Percentiles rank a stretch among this genome's conserved stretches.
Conservation (phyloP, 2,113 vertebrate genomes). For the Cryptomyrus ogoouensis region DNA sequence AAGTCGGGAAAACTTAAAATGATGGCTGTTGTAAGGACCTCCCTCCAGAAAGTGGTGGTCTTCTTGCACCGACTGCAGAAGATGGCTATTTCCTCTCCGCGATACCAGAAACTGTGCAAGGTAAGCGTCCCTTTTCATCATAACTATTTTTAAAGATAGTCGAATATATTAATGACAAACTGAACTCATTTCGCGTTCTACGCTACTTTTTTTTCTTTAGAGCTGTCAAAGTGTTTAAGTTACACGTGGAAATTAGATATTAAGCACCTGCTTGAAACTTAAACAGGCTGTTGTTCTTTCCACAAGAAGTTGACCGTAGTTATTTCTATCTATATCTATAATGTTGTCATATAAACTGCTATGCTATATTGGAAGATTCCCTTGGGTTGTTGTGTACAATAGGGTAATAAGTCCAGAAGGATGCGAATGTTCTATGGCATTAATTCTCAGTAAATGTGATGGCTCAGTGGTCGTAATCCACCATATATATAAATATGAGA, state of each 20-base stretch:
- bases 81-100: slow-evolving; percentile 77
- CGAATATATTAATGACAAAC: neutral
- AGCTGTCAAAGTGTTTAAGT: neutral
- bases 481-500: neutral
- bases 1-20: slow-evolving; percentile 80
- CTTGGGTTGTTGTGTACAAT: neutral
- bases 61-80: slow-evolving; percentile 79
- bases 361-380: neutral
- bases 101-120: slow-evolving; percentile 84
- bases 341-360: neutral
- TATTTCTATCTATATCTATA: neutral
- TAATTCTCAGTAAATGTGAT: neutral
- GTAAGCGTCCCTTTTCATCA: slow-evolving; percentile 48
- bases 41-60: slow-evolving; percentile 83
- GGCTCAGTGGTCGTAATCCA: neutral
- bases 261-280: neutral
- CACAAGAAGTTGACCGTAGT: neutral
- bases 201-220: neutral
- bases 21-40: slow-evolving; percentile 83
- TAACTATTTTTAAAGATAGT: neutral
- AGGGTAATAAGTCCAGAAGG: neutral
- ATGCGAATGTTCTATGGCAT: neutral
- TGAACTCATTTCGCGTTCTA: neutral
- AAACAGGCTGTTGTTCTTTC: neutral
- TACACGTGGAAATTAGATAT: neutral